A percentile compares a stretch with the other conserved stretches of the same genome.
phyloP scores from a whole-genome alignment of 2,888 invertebrate species.

The Yponomeuta malinellus region DNA sequence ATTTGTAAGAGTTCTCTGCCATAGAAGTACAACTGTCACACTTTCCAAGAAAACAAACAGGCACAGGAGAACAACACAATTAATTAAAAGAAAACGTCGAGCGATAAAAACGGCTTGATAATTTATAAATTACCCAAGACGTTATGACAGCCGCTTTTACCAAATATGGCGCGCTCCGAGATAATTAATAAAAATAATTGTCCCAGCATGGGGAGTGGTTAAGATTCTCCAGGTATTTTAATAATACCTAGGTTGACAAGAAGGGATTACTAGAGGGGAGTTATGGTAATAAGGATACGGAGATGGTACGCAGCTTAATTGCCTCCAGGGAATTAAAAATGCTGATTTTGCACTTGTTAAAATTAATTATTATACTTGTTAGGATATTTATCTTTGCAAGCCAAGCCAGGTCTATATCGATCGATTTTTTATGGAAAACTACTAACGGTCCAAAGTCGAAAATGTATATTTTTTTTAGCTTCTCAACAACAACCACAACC shows the following conservation, averaged over 20 bases:
- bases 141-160: neutral
- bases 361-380: too few species aligned
- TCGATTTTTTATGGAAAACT: too few species aligned
- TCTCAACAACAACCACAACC: too few species aligned
- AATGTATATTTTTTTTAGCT: too few species aligned
- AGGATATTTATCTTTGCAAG: too few species aligned
- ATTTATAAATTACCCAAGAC: neutral
- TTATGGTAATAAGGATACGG: conserved; percentile 11
- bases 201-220: conserved; percentile 22
- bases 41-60: neutral
- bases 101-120: neutral
- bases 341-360: too few species aligned
- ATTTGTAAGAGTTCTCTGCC: too few species aligned
- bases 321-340: neutral
- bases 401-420: too few species aligned
- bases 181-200: conserved; percentile 28
- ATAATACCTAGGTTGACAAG: conserved; percentile 17
- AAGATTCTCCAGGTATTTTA: conserved; percentile 24
- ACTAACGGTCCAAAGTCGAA: too few species aligned
- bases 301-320: neutral
- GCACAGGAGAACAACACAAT: neutral
- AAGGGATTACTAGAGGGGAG: neutral
- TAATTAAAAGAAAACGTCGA: neutral
- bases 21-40: too few species aligned
- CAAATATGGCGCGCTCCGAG: conserved; percentile 2